Conservation (phyloP, 1,140 invertebrate genomes). For the Lerema accius region DNA sequence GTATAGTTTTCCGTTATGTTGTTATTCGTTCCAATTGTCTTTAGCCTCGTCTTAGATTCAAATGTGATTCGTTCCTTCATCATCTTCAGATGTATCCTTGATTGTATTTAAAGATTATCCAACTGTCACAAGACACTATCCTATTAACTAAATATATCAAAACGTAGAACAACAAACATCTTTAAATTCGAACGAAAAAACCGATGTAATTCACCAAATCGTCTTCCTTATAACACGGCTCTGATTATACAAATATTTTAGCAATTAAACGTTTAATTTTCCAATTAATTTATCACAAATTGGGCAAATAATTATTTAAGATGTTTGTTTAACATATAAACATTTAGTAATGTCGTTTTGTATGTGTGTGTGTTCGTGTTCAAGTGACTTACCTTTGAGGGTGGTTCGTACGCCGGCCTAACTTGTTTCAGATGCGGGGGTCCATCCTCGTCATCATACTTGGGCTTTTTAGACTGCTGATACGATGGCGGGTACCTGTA, state of each 20-base stretch:
- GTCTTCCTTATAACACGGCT: not conserved
- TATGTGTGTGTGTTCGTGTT: conserved; percentile 4
- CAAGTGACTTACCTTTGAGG: conserved; percentile 50
- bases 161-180: not conserved
- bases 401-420: conserved; percentile 56
- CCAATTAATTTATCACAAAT: conserved; percentile 1
- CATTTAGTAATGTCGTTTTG: conserved; percentile 3
- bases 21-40: too few relatives aligned
- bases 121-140: not conserved
- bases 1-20: too few relatives aligned
- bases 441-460: conserved; percentile 38
- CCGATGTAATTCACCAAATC: not conserved
- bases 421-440: conserved; percentile 44
- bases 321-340: not conserved
- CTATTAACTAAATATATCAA: not conserved
- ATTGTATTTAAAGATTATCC: not conserved
- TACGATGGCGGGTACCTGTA: conserved; percentile 39
- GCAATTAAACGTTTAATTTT: not conserved
- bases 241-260: not conserved
- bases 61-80: not conserved
- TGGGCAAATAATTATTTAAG: conserved; percentile 1
- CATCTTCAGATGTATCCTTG: not conserved
- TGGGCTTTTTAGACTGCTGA: conserved; percentile 37
- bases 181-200: not conserved
- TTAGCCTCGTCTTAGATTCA: too few relatives aligned